phyloP scores from a whole-genome alignment of 2,113 vertebrate species.

The Percina caprodes region DNA sequence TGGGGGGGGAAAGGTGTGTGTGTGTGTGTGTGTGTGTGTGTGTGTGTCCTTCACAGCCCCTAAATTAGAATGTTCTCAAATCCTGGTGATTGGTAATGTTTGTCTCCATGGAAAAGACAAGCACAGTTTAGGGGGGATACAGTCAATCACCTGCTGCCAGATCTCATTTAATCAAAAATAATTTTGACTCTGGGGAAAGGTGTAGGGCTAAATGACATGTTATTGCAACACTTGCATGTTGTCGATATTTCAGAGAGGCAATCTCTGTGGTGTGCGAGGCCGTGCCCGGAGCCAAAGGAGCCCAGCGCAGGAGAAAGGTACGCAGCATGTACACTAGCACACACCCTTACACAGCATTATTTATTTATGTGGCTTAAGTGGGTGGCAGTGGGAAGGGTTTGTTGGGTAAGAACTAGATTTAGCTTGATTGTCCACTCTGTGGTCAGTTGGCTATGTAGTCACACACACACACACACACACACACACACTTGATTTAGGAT shows the following conservation, averaged over 20 bases:
- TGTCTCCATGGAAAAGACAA: conserved; percentile 58
- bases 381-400: conserved; percentile 63
- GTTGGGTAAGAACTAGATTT: conserved; percentile 74
- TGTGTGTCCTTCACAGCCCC: conserved; percentile 47
- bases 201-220: conserved; percentile 36
- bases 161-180: conserved; percentile 52
- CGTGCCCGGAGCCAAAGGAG: conserved; percentile 95
- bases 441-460: conserved; percentile 68
- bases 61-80: conserved; percentile 78
- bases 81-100: conserved; percentile 76
- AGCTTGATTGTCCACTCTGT: conserved; percentile 73
- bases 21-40: background rate
- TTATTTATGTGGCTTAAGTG: conserved; percentile 81
- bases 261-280: conserved; percentile 97
- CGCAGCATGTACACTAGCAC: conserved; percentile 38
- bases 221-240: conserved; percentile 37
- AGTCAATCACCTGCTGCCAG: conserved; percentile 43
- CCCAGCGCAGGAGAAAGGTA: conserved; percentile 95
- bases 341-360: conserved; percentile 70
- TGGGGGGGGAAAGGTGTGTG: background rate
- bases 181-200: conserved; percentile 40
- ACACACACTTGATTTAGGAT: conserved; percentile 52
- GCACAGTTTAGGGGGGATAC: conserved; percentile 50
- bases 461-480: conserved; percentile 14
- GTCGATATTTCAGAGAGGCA: conserved; percentile 89